Conservation (phyloP, 2,797 vertebrate species). For the Lagodon rhomboides region DNA sequence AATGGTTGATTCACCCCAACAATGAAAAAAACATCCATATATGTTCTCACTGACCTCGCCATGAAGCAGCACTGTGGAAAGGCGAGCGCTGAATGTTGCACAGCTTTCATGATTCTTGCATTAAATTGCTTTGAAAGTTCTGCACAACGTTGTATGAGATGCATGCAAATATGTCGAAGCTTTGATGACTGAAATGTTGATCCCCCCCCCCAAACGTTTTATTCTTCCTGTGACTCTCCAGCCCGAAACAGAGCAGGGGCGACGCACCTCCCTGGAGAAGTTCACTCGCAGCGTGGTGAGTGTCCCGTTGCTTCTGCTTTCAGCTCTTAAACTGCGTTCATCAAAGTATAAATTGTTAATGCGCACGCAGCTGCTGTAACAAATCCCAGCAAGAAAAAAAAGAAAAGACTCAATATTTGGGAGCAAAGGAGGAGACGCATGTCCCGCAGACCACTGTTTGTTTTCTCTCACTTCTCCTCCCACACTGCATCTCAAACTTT, state of each 20-base stretch:
- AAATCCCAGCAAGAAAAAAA: background rate
- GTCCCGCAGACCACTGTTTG: background rate
- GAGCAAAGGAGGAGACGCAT: background rate
- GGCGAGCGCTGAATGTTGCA: background rate
- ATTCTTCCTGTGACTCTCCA: conserved; percentile 63
- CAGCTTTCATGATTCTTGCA: background rate
- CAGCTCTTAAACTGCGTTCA: conserved; percentile 1
- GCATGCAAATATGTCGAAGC: background rate
- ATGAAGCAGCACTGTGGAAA: background rate
- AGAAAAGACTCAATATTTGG: too few species aligned
- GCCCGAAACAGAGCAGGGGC: conserved; percentile 96
- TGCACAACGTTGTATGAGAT: too few species aligned
- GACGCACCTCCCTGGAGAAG: conserved; percentile 99
- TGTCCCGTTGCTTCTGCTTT: conserved; percentile 39
- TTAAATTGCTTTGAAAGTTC: background rate
- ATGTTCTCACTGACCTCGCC: too few species aligned
- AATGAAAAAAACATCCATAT: background rate
- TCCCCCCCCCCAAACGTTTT: background rate
- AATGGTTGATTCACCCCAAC: background rate
- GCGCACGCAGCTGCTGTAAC: background rate
- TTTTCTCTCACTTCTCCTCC: background rate
- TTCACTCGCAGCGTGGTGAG: conserved; percentile 99
- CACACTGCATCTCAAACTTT: conserved; percentile 29
- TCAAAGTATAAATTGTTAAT: background rate
- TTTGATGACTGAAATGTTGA: background rate